A percentile compares a stretch with the other conserved stretches of the same genome.
Evolutionary conservation across 2,888 invertebrate genomes (phyloP).

Genomic region (Hermodice carunculata): DNA sequence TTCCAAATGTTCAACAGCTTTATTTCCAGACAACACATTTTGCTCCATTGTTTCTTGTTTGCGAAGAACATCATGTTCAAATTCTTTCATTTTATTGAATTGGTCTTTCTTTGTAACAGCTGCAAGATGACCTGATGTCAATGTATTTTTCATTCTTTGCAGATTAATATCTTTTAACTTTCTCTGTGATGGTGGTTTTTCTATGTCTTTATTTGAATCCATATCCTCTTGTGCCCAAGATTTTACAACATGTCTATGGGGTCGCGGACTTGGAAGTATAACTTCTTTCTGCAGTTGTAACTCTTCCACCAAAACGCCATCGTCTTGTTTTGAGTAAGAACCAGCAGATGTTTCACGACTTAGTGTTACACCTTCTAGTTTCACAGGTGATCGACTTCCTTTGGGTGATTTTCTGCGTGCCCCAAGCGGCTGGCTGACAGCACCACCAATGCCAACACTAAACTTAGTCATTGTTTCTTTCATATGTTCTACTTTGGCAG

Average conservation of each 20-base stretch:
- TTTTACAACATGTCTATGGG: too few species aligned
- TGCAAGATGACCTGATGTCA: constrained; percentile 52
- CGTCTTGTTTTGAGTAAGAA: constrained; percentile 43
- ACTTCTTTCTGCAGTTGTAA: constrained; percentile 51
- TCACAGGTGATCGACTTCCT: too few species aligned
- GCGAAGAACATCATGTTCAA: constrained; percentile 54
- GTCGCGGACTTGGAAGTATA: too few species aligned
- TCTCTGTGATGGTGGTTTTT: neutral
- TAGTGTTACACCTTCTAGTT: too few species aligned
- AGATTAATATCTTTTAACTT: neutral
- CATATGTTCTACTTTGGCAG: constrained; percentile 40
- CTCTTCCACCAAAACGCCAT: constrained; percentile 59
- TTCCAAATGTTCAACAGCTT: constrained; percentile 59
- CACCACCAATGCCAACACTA: constrained; percentile 59
- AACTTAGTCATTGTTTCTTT: constrained; percentile 57
- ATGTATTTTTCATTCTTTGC: constrained; percentile 41
- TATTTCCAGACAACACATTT: constrained; percentile 58
- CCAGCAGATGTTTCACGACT: neutral
- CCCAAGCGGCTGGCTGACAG: too few species aligned
- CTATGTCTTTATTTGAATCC: neutral
- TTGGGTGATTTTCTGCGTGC: too few species aligned
- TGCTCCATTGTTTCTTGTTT: constrained; percentile 57
- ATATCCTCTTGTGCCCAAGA: neutral
- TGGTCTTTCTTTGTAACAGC: constrained; percentile 65
- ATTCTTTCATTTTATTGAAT: constrained; percentile 53